Conservation (phyloP, 2,113 vertebrate genomes). For the Sceloporus undulatus region DNA sequence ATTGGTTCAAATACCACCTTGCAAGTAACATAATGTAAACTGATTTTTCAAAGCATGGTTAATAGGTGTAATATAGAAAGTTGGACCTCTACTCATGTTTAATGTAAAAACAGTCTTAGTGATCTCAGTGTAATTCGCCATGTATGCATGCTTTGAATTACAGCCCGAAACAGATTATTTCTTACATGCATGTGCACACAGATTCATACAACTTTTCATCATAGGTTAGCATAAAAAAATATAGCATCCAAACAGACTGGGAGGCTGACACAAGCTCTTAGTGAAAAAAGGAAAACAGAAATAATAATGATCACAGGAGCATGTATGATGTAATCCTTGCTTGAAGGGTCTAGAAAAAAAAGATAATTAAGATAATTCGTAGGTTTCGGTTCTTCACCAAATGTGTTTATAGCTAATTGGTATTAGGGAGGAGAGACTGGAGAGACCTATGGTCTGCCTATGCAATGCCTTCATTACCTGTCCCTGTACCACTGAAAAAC, state of each 20-base stretch:
- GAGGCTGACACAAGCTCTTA: not conserved
- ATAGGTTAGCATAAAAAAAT: not conserved
- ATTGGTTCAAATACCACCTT: not conserved
- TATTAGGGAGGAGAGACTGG: not conserved
- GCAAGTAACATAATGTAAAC: not conserved
- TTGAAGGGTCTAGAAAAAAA: not conserved
- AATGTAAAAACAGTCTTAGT: not conserved
- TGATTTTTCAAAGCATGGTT: not conserved
- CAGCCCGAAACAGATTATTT: not conserved
- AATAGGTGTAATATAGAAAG: not conserved
- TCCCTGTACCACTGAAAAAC: too few relatives aligned
- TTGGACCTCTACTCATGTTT: not conserved
- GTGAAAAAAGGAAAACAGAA: not conserved
- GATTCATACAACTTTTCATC: not conserved
- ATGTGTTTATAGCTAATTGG: not conserved
- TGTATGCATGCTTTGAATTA: not conserved
- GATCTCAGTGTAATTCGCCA: not conserved
- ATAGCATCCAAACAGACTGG: not conserved
- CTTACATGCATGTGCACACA: not conserved
- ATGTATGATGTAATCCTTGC: not conserved
- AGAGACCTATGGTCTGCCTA: not conserved
- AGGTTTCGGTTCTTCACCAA: not conserved
- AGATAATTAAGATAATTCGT: not conserved
- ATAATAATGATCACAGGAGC: not conserved
- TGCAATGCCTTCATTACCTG: not conserved